Base-by-base conservation (phyloP, 2,888 invertebrate genomes). In the Zelleria hepariella region DNA sequence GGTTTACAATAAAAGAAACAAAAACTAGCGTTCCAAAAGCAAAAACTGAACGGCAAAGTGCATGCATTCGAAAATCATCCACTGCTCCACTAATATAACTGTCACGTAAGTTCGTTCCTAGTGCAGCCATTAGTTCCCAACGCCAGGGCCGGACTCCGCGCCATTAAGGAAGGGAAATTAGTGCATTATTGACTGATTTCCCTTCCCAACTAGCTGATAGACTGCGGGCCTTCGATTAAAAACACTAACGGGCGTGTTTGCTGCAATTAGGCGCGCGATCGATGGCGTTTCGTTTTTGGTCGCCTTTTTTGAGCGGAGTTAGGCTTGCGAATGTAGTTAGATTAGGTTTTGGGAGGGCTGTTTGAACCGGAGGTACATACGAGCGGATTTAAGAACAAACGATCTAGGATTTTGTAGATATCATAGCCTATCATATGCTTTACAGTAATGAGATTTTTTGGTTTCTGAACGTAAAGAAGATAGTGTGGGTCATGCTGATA, bases 141-240 rank as follows among this genome's bases (percentile, higher is more conserved):
- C 58, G 51, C 20, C 26, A 18, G 59, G 73, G 69, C 74, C 70
- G 74, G 74, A 75, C 80, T 78, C 47, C 42, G 73, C 67, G 76
- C 84, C 78, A 88, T 86, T 86, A 83, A 84, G 82, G 78, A 84
- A 75, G 83, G 87, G 88, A 88, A 87, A 87, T 88, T 83, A 87
- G 87, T 86, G 83, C 82, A 88, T 88, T 86, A 88, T 88, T 85
- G 86, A 86, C 86, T 87, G 83, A 87, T 88, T 88, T 87, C 88
- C 87, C 82, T 77, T 82, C 78, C 78, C 78, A 83, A 86, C 85
- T 86, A 80, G 80, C 73, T 80, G 80, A 77, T 79, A 79, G 83
- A 77, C 32, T 42, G 32, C 66, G 69, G 48, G 77, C 75, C 74
- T 77, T 77, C 79, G 77, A 78, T 80, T 82, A 80, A 80, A 82